These are phyloP conservation scores for Macropus fuliginosus DNA, from an alignment of 2,797 vertebrate genomes.

Conservation along the genomic window DNA sequence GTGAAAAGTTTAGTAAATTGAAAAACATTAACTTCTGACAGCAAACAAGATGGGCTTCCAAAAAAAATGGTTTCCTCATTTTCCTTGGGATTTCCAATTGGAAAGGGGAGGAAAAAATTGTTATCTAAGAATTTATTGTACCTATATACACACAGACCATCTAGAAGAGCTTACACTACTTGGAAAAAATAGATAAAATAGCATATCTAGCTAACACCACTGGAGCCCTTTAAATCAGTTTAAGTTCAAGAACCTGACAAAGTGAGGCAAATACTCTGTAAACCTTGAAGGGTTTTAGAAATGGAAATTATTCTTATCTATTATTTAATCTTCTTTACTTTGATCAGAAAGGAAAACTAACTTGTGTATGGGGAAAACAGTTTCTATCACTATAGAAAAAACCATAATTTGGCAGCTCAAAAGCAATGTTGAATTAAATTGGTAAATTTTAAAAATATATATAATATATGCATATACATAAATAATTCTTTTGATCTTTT, in stretches of 20 bases:
- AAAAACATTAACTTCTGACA: slow-evolving; percentile 45
- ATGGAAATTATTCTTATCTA: neutral
- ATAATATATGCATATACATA: neutral
- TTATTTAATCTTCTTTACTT: neutral
- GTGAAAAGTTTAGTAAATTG: slow-evolving; percentile 59
- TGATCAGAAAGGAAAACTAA: slow-evolving; percentile 58
- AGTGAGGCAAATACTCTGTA: neutral
- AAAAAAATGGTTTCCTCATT: slow-evolving; percentile 22
- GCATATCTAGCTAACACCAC: neutral
- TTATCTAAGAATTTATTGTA: slow-evolving; percentile 10
- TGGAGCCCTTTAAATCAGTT: neutral
- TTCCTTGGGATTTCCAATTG: slow-evolving; percentile 37
- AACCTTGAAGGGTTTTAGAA: neutral
- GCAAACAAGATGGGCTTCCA: slow-evolving; percentile 11
- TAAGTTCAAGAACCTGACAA: slow-evolving; percentile 27
- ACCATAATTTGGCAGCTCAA: slow-evolving; percentile 52
- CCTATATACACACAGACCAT: slow-evolving; percentile 20
- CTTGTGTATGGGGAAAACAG: slow-evolving; percentile 45
- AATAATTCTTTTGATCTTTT: neutral
- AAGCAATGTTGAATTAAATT: slow-evolving; percentile 59
- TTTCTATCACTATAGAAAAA: slow-evolving; percentile 43
- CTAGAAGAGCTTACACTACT: slow-evolving; percentile 23
- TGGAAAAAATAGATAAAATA: neutral
- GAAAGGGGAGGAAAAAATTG: slow-evolving; percentile 1
- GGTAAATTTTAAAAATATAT: neutral